These are phyloP conservation scores for Crocidura indochinensis DNA, from an alignment of 2,797 vertebrate genomes.

Conservation along the genomic window DNA sequence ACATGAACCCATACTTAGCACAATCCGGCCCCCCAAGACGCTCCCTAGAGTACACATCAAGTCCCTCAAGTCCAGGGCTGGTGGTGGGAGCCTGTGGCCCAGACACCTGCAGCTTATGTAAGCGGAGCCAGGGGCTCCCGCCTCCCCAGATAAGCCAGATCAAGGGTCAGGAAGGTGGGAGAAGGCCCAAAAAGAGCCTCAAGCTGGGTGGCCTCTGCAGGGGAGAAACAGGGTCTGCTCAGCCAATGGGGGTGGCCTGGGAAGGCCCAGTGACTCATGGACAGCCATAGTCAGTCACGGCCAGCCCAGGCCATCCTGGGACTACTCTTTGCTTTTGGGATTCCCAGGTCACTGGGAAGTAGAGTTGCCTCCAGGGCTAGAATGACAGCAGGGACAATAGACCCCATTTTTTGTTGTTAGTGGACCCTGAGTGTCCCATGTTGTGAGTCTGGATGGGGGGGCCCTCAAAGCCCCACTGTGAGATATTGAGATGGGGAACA, in stretches of 20 bases:
- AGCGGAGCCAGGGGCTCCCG: background rate
- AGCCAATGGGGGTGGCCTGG: background rate
- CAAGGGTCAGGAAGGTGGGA: background rate
- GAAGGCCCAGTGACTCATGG: background rate
- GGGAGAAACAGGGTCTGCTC: too few species aligned
- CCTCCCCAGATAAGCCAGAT: background rate
- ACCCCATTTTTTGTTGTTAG: too few species aligned
- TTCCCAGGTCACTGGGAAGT: too few species aligned
- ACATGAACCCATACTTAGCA: constrained; percentile 58
- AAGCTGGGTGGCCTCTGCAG: too few species aligned
- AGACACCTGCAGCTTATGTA: constrained; percentile 71
- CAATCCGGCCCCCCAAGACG: constrained; percentile 50
- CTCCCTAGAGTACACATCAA: background rate
- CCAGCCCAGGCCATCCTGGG: too few species aligned
- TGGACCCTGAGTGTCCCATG: too few species aligned
- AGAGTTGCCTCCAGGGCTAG: too few species aligned
- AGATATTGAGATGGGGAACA: background rate
- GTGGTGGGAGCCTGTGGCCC: background rate
- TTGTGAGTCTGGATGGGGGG: too few species aligned
- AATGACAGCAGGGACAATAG: too few species aligned
- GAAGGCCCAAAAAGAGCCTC: background rate
- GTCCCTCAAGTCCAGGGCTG: background rate
- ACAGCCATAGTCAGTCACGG: background rate
- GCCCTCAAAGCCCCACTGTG: background rate
- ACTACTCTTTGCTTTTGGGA: too few species aligned